A percentile compares a stretch with the other conserved stretches of the same genome.
Evolutionary conservation across 2,797 vertebrate genomes (phyloP).

Genomic region (Melanotaenia nigrans): DNA sequence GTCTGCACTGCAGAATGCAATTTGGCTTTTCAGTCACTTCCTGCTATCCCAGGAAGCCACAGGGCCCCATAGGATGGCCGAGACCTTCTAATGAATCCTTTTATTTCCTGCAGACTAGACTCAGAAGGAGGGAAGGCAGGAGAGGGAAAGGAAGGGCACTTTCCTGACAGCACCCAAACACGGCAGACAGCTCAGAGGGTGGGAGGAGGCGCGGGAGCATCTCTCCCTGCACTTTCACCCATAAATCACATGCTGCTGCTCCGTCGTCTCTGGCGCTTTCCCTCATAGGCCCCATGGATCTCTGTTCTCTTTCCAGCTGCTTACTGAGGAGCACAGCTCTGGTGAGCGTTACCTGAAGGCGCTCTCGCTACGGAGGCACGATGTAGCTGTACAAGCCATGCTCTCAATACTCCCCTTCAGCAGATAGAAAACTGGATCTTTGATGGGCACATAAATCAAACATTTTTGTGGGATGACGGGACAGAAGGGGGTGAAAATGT

Average conservation of each 20-base stretch:
- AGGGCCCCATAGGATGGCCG: slow-evolving; percentile 64
- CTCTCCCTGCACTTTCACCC: slow-evolving; percentile 57
- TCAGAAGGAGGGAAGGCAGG: slow-evolving; percentile 37
- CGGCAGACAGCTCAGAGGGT: slow-evolving; percentile 49
- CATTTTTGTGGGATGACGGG: slow-evolving; percentile 69
- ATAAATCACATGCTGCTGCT: slow-evolving; percentile 63
- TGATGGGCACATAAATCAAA: slow-evolving; percentile 40
- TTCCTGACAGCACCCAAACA: slow-evolving; percentile 66
- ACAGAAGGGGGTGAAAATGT: slow-evolving; percentile 61
- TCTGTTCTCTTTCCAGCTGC: slow-evolving; percentile 37
- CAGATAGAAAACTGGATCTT: slow-evolving; percentile 21
- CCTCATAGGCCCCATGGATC: slow-evolving; percentile 19
- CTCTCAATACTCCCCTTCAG: slow-evolving; percentile 32
- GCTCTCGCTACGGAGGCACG: slow-evolving; percentile 12
- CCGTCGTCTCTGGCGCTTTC: slow-evolving; percentile 18
- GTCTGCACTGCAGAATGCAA: slow-evolving; percentile 42
- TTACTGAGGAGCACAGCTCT: slow-evolving; percentile 18
- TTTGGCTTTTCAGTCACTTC: slow-evolving; percentile 67
- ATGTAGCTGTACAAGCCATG: slow-evolving; percentile 4
- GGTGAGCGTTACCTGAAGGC: slow-evolving; percentile 39
- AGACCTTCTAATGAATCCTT: slow-evolving; percentile 68
- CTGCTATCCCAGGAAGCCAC: slow-evolving; percentile 67
- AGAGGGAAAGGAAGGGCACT: slow-evolving; percentile 29
- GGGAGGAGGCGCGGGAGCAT: slow-evolving; percentile 41
- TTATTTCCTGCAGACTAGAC: slow-evolving; percentile 80